A percentile compares a stretch with the other conserved stretches of the same genome.
phyloP scores from a whole-genome alignment of 2,113 vertebrate species.

The Pelobates fuscus region DNA sequence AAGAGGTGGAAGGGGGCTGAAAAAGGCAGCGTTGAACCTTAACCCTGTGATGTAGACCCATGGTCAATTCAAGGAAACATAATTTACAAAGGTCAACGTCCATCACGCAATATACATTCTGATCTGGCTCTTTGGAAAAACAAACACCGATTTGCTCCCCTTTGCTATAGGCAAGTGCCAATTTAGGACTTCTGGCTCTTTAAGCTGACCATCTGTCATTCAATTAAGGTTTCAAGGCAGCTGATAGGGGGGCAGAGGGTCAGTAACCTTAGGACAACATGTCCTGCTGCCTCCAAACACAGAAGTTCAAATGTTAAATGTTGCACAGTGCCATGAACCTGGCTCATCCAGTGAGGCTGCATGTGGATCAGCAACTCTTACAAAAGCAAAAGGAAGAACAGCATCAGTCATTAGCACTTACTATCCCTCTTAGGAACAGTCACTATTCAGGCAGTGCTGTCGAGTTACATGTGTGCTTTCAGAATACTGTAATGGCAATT shows the following conservation, averaged over 20 bases:
- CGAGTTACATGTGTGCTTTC: conserved; percentile 40
- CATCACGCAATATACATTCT: conserved; percentile 31
- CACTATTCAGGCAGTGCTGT: conserved; percentile 73
- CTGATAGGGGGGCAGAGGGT: conserved; percentile 74
- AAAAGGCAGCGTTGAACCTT: neutral
- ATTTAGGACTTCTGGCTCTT: conserved; percentile 62
- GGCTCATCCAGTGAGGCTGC: conserved; percentile 56
- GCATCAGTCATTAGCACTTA: conserved; percentile 76
- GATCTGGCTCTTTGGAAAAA: conserved; percentile 40
- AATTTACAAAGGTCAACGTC: conserved; percentile 46
- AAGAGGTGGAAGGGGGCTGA: neutral
- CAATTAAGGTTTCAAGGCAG: conserved; percentile 78
- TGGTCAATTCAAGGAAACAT: conserved; percentile 46
- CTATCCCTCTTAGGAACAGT: conserved; percentile 68
- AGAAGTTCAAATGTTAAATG: conserved; percentile 81
- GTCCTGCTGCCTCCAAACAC: conserved; percentile 70
- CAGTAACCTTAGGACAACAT: conserved; percentile 75
- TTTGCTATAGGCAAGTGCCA: conserved; percentile 48
- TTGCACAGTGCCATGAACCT: conserved; percentile 62
- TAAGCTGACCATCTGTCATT: conserved; percentile 84
- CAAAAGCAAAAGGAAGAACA: conserved; percentile 62
- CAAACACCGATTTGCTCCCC: conserved; percentile 43
- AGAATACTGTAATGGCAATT: conserved; percentile 41
- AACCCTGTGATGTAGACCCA: conserved; percentile 5
- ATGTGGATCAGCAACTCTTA: conserved; percentile 29